A percentile compares a stretch with the other conserved stretches of the same genome.
Evolutionary conservation across 2,888 invertebrate genomes (phyloP).

Genomic region (Oithona nana): DNA sequence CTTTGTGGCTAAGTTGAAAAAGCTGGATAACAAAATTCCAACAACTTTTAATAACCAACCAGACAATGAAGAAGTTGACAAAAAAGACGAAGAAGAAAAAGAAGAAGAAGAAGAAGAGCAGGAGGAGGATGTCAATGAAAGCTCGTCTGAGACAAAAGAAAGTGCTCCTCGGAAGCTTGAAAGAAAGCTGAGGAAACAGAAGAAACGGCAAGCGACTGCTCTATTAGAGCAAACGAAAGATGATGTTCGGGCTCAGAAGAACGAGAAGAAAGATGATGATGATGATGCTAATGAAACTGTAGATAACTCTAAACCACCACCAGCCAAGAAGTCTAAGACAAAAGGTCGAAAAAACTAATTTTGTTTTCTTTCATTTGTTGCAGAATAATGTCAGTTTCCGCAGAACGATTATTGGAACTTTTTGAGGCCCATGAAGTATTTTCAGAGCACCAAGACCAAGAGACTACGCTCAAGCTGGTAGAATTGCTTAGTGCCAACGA

Average conservation of each 20-base stretch:
- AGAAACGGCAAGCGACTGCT: background rate
- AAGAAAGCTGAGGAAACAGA: background rate
- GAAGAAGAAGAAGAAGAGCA: background rate
- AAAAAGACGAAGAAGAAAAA: slow-evolving; percentile 17
- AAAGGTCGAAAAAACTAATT: background rate
- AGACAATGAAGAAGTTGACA: slow-evolving; percentile 18
- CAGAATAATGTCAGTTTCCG: too few relatives aligned
- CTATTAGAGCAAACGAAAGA: background rate
- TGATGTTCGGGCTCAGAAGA: slow-evolving; percentile 5
- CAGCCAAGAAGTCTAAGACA: background rate
- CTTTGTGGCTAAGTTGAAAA: slow-evolving; percentile 92
- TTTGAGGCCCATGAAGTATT: background rate
- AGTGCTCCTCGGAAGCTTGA: background rate
- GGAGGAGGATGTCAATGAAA: background rate
- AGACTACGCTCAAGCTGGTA: background rate
- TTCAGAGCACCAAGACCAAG: background rate
- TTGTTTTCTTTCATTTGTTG: background rate
- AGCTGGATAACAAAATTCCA: slow-evolving; percentile 61
- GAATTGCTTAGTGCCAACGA: background rate
- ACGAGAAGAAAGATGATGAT: background rate
- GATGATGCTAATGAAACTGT: too few relatives aligned
- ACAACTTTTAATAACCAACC: slow-evolving; percentile 7
- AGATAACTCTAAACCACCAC: too few relatives aligned
- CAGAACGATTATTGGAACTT: background rate
- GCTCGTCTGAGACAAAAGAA: too few relatives aligned